Evolutionary conservation across 2,888 invertebrate genomes (phyloP).

Genomic region (Xanthorhoe designata): DNA sequence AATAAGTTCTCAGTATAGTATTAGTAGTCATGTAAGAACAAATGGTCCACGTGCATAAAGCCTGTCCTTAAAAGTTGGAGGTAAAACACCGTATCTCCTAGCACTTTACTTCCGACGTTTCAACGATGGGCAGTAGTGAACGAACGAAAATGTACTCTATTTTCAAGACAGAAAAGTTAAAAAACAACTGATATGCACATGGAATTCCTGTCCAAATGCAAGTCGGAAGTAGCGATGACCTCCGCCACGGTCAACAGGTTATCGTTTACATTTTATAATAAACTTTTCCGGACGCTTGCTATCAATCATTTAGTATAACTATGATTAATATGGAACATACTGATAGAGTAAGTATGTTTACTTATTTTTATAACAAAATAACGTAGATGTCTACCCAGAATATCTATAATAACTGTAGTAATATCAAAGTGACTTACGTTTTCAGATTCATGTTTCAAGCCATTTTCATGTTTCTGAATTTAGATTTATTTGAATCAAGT

Average conservation of each 20-base stretch:
- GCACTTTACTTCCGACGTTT: conserved; percentile 20
- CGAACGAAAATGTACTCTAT: conserved; percentile 14
- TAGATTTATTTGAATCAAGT: not conserved
- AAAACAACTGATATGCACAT: conserved; percentile 5
- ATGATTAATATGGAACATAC: not conserved
- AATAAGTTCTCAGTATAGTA: not conserved
- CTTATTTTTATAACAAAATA: not conserved
- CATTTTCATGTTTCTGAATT: not conserved
- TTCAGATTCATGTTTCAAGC: not conserved
- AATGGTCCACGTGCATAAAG: conserved; percentile 8
- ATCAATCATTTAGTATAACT: conserved; percentile 20
- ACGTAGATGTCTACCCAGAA: not conserved
- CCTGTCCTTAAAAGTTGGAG: conserved; percentile 10
- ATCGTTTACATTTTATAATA: conserved; percentile 41
- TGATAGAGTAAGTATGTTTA: not conserved
- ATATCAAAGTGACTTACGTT: too few species aligned
- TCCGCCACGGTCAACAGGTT: conserved; percentile 57
- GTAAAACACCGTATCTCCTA: conserved; percentile 20
- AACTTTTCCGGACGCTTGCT: conserved; percentile 36
- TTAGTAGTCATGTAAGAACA: conserved; percentile 7
- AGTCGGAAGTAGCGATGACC: conserved; percentile 61
- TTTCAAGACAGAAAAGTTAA: conserved; percentile 3
- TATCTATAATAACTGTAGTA: not conserved
- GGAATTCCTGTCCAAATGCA: conserved; percentile 44
- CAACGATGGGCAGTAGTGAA: conserved; percentile 2